These are phyloP conservation scores for Passer montanus DNA, from an alignment of 2,113 vertebrate species.

Conservation along the genomic window DNA sequence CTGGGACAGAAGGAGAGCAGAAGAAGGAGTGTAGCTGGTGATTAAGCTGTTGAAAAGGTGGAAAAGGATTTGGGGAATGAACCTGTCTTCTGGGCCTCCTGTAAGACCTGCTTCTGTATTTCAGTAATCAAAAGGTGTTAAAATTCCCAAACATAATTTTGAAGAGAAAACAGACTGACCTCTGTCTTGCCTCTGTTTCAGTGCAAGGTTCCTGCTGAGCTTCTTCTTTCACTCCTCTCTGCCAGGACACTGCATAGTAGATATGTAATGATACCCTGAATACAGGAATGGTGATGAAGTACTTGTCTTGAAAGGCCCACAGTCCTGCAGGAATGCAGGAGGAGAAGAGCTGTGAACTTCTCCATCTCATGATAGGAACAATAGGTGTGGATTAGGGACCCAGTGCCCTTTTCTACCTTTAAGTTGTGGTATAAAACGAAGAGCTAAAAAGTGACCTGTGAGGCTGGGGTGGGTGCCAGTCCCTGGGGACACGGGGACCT, in stretches of 20 bases:
- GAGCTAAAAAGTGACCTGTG: not conserved
- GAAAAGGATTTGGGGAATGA: not conserved
- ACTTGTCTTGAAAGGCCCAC: not conserved
- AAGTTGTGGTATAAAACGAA: not conserved
- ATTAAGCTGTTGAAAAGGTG: not conserved
- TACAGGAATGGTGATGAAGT: not conserved
- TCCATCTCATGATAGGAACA: fast-evolving
- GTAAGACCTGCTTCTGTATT: not conserved
- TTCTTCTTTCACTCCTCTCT: not conserved
- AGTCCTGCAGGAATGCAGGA: not conserved
- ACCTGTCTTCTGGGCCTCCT: not conserved
- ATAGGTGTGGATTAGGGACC: not conserved
- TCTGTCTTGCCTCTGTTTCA: not conserved
- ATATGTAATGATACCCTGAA: too few relatives aligned
- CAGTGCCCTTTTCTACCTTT: not conserved
- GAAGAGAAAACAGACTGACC: not conserved
- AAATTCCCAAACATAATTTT: not conserved
- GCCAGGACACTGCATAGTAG: not conserved
- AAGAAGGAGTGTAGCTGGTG: not conserved
- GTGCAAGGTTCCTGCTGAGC: not conserved
- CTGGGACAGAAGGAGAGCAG: not conserved
- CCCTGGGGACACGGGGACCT: not conserved
- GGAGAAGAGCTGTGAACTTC: not conserved
- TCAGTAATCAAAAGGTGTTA: not conserved
- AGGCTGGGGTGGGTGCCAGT: not conserved